A percentile compares a stretch with the other conserved stretches of the same genome.
Conservation (phyloP, 2,888 invertebrate species). For the Gymnocheta viridis region DNA sequence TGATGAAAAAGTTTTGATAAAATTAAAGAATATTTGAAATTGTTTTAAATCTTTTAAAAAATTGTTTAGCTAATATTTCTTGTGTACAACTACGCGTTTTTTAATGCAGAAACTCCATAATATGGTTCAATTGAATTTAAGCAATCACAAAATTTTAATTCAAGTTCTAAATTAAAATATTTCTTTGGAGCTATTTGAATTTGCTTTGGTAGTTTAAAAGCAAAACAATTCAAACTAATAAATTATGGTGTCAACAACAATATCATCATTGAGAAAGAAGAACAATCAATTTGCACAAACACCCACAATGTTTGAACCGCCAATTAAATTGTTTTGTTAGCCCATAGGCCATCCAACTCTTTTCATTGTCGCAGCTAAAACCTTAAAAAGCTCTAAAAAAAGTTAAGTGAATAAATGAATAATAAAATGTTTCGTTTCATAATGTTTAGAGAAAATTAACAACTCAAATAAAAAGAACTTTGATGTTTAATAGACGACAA, state of each 20-base stretch:
- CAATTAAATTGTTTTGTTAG: neutral
- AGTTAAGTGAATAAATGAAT: conserved; percentile 55
- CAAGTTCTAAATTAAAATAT: neutral
- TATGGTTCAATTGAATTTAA: neutral
- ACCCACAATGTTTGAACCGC: neutral
- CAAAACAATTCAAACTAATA: neutral
- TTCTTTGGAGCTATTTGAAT: too few relatives aligned
- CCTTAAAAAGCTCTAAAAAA: neutral
- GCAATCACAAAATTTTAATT: neutral
- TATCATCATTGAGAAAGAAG: neutral
- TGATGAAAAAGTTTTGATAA: too few relatives aligned
- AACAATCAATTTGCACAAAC: neutral
- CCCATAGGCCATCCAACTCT: neutral
- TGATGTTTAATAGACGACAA: conserved; percentile 23
- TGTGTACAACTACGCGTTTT: neutral
- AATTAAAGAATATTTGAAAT: neutral
- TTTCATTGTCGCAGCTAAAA: neutral
- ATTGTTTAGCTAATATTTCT: too few relatives aligned
- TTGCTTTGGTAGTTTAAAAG: neutral
- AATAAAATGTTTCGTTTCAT: neutral
- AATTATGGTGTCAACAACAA: neutral
- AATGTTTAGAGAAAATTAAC: conserved; percentile 26
- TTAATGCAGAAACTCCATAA: neutral
- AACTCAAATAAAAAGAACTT: conserved; percentile 12
- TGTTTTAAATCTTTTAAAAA: too few relatives aligned